Evolutionary conservation across 2,113 vertebrate genomes (phyloP), one percentile per base, ranked within the genome.

Genomic region (Nematolebias whitei): DNA sequence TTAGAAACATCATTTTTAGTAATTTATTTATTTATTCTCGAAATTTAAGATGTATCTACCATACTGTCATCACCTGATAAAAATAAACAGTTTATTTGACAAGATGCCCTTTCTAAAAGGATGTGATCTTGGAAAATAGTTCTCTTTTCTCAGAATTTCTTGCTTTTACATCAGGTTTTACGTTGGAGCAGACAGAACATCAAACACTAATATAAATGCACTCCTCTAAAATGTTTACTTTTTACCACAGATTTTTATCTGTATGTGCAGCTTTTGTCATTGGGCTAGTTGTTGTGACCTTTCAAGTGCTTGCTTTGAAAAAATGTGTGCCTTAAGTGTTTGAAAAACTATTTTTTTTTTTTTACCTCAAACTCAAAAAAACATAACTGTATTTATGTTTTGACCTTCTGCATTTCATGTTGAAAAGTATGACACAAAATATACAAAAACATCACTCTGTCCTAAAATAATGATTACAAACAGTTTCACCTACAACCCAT

Each of bases 201-300:
- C 24, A 76, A 49, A 22, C 19, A 44, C 40, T 68, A 20, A 52
- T 44, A 35, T 22, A 58, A 39, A 71, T 1, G 12, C 50, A 62
- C 20, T 66, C 19, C 48, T n/a, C 7, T 65, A 41, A 64, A 61
- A 64, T 41, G 40, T 75, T 47, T 32, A 61, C 41, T 40, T 39
- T 22, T 35, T 61, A 24, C 32, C 26, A 47, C 2, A 6, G 45
- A 56, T 29, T 55, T 60, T 43, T 48, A 29, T 12, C 14, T 47
- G 8, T 20, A 45, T 13, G 6, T 4, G 2, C 29, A 52, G 8
- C 11, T 4, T 71, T 75, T 54, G 19, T 63, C 53, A 43, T 7
- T 4, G 23, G 10, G 18, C 39, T 53, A 64, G 60, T 65, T 38
- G 41, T 35, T 12, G 49, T 73, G 68, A 65, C 80, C 68, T 86